A percentile compares a stretch with the other conserved stretches of the same genome.
Conservation (phyloP, 2,113 vertebrate genomes). For the Myiozetetes cayanensis region DNA sequence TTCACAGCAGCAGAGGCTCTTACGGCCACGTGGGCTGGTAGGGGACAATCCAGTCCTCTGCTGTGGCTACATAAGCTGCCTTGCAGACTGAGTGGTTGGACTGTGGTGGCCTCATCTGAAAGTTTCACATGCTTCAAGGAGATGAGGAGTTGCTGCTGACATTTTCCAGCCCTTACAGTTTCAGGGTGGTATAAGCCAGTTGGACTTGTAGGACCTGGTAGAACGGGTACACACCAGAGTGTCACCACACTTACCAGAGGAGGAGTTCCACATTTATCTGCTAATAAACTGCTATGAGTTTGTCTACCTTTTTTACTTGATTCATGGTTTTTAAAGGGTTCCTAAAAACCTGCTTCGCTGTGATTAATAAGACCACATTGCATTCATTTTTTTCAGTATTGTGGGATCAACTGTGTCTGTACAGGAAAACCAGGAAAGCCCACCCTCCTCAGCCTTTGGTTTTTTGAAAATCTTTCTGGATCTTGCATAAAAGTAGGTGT, state of each 20-base stretch:
- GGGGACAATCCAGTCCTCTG: neutral
- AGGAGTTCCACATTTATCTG: neutral
- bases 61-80: neutral
- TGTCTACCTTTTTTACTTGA: neutral
- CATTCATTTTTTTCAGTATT: neutral
- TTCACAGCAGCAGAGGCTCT: neutral
- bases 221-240: neutral
- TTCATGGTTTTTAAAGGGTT: neutral
- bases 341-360: neutral
- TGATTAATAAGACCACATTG: neutral
- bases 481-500: neutral
- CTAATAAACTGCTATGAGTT: neutral
- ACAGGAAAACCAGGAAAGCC: neutral
- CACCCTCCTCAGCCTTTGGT: neutral
- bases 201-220: neutral
- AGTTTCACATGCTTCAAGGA: neutral
- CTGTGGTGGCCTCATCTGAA: neutral
- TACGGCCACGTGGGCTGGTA: fast-evolving
- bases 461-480: neutral
- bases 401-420: neutral
- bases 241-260: fast-evolving
- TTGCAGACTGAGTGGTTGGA: neutral
- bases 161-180: neutral
- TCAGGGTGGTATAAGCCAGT: neutral
- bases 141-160: neutral